Conservation (phyloP, 2,113 vertebrate species). For the Nicator chloris region DNA sequence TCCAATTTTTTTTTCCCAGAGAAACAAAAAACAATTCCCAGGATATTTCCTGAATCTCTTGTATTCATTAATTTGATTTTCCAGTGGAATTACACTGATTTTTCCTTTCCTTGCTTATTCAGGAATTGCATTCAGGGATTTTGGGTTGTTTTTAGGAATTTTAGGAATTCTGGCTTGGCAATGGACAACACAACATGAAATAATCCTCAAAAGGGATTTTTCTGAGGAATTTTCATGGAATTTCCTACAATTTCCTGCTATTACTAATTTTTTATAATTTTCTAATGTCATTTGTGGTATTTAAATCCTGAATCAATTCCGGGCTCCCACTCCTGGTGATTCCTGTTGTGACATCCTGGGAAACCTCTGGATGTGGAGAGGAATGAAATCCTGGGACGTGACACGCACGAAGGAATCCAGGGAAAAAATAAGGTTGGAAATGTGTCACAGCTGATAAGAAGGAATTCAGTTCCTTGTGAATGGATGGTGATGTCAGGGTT, state of each 20-base stretch:
- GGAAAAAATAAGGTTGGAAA: neutral
- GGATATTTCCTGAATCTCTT: neutral
- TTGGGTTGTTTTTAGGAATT: neutral
- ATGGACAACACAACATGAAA: fast-evolving
- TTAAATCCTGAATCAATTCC: neutral
- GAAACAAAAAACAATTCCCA: neutral
- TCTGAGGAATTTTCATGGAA: neutral
- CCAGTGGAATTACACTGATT: fast-evolving
- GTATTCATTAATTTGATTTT: neutral
- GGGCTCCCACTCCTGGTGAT: fast-evolving
- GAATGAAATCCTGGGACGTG: fast-evolving
- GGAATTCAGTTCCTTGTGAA: fast-evolving
- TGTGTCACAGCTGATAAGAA: neutral
- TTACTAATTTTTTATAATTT: fast-evolving
- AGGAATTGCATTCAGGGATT: neutral
- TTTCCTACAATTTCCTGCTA: neutral
- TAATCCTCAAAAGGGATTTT: neutral
- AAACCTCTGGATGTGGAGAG: neutral
- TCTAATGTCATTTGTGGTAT: neutral
- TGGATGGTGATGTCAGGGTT: neutral
- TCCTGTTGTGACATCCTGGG: neutral
- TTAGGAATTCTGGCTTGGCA: neutral
- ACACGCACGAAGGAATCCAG: fast-evolving
- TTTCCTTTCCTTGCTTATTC: neutral
- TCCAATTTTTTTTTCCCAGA: too few relatives aligned